These are phyloP conservation scores for Anser brachyrhynchus DNA, from an alignment of 2,113 vertebrate species.

Conservation along the genomic window DNA sequence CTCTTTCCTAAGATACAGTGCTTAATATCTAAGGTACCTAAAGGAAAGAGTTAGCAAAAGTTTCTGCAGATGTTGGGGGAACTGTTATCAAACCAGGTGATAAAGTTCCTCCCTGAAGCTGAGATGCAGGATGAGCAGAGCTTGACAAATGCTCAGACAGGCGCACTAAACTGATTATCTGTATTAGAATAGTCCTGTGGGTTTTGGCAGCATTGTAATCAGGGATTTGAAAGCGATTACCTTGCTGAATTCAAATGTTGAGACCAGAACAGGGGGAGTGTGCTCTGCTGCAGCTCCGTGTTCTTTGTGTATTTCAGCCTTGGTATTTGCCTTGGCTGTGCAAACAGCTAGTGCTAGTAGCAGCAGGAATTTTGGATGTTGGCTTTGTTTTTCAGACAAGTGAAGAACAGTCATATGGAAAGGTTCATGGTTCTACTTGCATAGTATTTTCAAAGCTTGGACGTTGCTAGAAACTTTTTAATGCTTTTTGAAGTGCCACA, in stretches of 20 bases:
- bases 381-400: neutral
- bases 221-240: conserved; percentile 29
- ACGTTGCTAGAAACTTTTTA: neutral
- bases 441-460: neutral
- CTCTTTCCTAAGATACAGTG: neutral
- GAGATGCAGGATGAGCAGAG: neutral
- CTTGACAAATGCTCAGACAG: neutral
- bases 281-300: neutral
- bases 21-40: neutral
- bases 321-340: neutral
- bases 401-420: neutral
- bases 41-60: neutral
- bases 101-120: neutral
- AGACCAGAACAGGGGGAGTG: neutral
- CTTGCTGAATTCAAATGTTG: conserved; percentile 7
- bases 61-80: neutral
- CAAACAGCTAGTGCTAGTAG: neutral
- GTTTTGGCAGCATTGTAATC: conserved; percentile 26
- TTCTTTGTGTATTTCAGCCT: neutral
- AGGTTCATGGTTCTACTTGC: neutral
- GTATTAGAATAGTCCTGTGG: neutral
- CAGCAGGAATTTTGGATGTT: neutral
- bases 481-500: neutral
- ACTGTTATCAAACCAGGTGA: neutral
- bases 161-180: conserved; percentile 11